Evolutionary conservation across 1,140 invertebrate genomes (phyloP), one percentile per base, ranked within the genome.

Genomic region (Copidosoma floridanum): DNA sequence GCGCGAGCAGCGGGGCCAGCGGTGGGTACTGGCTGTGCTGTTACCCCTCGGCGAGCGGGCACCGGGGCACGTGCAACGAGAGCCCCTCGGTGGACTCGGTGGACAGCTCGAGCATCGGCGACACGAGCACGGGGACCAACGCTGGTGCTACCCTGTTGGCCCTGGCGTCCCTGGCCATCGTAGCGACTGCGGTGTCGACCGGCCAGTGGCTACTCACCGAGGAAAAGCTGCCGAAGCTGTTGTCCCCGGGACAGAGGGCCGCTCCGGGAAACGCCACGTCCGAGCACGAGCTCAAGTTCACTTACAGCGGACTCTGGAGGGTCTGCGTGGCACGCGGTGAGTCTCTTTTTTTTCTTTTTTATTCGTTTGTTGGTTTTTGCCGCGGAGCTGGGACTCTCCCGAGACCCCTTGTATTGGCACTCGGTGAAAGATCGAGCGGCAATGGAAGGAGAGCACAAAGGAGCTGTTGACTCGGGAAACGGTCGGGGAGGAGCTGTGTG

Each of bases 191-290:
- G 35, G 80, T 85, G 48, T 76, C 78, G 14, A 85, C 84, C 18
- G 83, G 82, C 61, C 76, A 82, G 65, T 86, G 85, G 85, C 70
- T 86, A 3, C 72, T 85, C 29, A 84, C 82, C 23, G 81, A 84
- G 56, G 85, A 86, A 71, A 82, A 80, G 65, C 82, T 85, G 83
- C 83, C 67, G 68, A 75, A 46, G 57, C 65, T n/a, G 37, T 65
- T 8, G 71, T 72, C 6, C 6, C 43, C 7, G 5, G 18, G 18
- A 37, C 29, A 38, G 2, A n/a, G n/a, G n/a, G n/a, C n/a, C n/a
- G n/a, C n/a, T n/a, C 50, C 24, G 11, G 18, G 16, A 10, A 46
- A 26, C 14, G 18, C 5, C n/a, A 4, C 26, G 0, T 11, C 43
- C 23, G 74, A 79, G 27, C 73, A 75, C 5, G 75, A 77, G 66